These are phyloP conservation scores for Stigmatopora nigra DNA, from an alignment of 2,113 vertebrate genomes.

Conservation along the genomic window DNA sequence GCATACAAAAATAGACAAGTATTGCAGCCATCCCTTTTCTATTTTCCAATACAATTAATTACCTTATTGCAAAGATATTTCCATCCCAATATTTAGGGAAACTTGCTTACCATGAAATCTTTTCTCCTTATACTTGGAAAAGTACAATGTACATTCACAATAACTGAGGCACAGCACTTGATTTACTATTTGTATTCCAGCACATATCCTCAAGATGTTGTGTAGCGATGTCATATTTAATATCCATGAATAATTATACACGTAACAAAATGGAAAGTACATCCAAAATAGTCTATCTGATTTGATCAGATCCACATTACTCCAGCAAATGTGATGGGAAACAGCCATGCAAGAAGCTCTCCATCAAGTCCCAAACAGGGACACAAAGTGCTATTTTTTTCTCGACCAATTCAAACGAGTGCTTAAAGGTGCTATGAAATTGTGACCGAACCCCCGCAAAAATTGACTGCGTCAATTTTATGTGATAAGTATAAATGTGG, in stretches of 20 bases:
- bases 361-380: conserved; percentile 22
- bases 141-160: conserved; percentile 65
- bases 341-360: conserved; percentile 48
- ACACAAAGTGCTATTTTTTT: conserved; percentile 48
- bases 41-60: conserved; percentile 54
- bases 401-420: conserved; percentile 16
- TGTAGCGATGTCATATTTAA: conserved; percentile 49
- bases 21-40: conserved; percentile 55
- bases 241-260: conserved; percentile 48
- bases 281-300: conserved; percentile 36
- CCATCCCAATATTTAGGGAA: conserved; percentile 39
- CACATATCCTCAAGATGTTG: conserved; percentile 48
- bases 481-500: too few relatives aligned
- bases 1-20: conserved; percentile 80
- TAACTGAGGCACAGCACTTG: conserved; percentile 68
- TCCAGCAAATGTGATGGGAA: conserved; percentile 35
- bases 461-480: too few relatives aligned
- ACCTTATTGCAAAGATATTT: conserved; percentile 65
- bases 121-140: conserved; percentile 38
- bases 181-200: conserved; percentile 54
- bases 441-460: too few relatives aligned
- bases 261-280: conserved; percentile 51
- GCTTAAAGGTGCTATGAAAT: background rate
- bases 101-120: conserved; percentile 26
- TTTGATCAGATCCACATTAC: conserved; percentile 38